Evolutionary conservation across 2,888 invertebrate species (phyloP), one percentile per base, ranked within the genome.

Genomic region (Sialis lutaria): DNA sequence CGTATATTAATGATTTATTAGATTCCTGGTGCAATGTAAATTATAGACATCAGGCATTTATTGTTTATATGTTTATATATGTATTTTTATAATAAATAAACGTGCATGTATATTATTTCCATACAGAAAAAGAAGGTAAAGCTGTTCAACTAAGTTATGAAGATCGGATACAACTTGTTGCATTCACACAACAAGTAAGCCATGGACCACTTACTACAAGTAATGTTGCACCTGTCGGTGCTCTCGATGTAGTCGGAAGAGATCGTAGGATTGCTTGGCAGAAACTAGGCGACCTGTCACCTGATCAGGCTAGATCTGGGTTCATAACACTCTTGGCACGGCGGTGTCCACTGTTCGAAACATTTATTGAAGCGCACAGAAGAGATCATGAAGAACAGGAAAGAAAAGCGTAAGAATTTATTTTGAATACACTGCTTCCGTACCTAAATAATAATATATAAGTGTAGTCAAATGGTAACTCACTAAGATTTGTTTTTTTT

Each of bases 111-210:
- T 49, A 45, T 54, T 48, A 46, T 56, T 54, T 54, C 53, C 53
- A 71, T 71, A 10, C 65, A 95, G 96, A 96, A 64, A 95, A 96
- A 69, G 88, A 91, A 68, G 95, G 95, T n/a, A 96, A 95, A 70
- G 96, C 93, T 3, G 74, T 96, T 43, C 91, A 92, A 59, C 72
- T 95, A 50, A 88, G 90, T 42, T 97, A 96, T 64, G 87, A 90
- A 64, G 92, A 96, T 60, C 88, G 91, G 60, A 65, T 95, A 47
- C 85, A 85, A 60, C 67, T 97, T 51, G 86, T 95, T 12, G 95
- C 95, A 2, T 87, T 85, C 58, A 89, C 88, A 7, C 90, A 93
- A 60, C 96, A 96, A 72, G 85, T 87, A 6, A 74, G 74, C 8
- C 82, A 91, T 64, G 96, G 96, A 0, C 79, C 86, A 44, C 79